These are phyloP conservation scores for Leuciscus waleckii DNA, from an alignment of 2,797 vertebrate genomes.

Conservation along the genomic window DNA sequence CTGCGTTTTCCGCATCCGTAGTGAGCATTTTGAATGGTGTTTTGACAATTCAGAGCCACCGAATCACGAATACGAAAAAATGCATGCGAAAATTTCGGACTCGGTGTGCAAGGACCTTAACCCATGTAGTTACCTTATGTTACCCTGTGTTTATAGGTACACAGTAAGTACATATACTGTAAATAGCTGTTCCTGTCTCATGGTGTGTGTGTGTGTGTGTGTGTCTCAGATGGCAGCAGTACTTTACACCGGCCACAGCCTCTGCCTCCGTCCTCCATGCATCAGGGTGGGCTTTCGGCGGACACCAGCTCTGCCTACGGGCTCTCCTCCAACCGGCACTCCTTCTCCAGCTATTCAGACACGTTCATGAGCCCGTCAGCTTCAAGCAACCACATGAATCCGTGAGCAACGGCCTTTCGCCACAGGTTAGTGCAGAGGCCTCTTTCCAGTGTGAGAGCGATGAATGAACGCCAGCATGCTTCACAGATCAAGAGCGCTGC, in stretches of 20 bases:
- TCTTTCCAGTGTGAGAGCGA: conserved; percentile 60
- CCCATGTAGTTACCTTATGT: too few species aligned
- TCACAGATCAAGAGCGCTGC: conserved; percentile 42
- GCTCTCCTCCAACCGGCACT: conserved; percentile 84
- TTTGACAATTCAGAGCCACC: too few species aligned
- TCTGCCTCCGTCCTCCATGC: conserved; percentile 92
- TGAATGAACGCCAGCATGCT: conserved; percentile 68
- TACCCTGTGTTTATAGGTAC: neutral
- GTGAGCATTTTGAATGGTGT: too few species aligned
- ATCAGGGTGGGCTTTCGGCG: conserved; percentile 84
- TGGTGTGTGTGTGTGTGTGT: neutral
- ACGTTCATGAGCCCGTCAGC: conserved; percentile 91
- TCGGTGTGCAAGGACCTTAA: too few species aligned
- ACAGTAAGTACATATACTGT: neutral
- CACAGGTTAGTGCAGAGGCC: conserved; percentile 82
- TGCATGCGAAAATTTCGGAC: too few species aligned
- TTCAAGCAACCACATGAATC: conserved; percentile 91
- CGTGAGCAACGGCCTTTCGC: conserved; percentile 92
- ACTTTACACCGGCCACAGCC: conserved; percentile 95
- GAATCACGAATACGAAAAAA: too few species aligned
- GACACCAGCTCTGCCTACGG: conserved; percentile 86
- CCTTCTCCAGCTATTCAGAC: conserved; percentile 95
- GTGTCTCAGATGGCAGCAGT: conserved; percentile 82
- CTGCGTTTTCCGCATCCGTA: too few species aligned
- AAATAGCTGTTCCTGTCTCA: neutral